A percentile compares a stretch with the other conserved stretches of the same genome.
Evolutionary conservation across 2,113 vertebrate genomes (phyloP).

Genomic region (Aphelocoma coerulescens): DNA sequence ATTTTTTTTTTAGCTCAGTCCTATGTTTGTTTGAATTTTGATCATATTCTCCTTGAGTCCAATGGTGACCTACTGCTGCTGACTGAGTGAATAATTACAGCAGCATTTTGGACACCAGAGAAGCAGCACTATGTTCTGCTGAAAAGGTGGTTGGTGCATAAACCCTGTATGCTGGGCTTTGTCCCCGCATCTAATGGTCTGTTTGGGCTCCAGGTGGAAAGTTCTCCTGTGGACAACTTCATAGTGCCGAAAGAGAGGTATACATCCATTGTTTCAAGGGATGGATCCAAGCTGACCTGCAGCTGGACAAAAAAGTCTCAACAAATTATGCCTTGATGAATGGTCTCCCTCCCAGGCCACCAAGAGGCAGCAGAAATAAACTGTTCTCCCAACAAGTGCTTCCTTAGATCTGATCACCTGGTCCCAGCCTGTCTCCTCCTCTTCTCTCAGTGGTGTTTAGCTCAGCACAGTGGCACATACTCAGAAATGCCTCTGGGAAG

Average conservation of each 20-base stretch:
- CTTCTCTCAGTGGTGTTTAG: neutral
- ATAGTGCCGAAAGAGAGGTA: neutral
- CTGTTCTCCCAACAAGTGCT: neutral
- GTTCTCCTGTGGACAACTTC: neutral
- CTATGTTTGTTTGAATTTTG: neutral
- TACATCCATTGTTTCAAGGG: neutral
- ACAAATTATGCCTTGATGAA: neutral
- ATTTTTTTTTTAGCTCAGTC: neutral
- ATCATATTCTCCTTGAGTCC: neutral
- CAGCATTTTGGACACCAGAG: neutral
- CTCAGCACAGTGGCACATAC: rapidly evolving
- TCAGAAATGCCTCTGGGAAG: neutral
- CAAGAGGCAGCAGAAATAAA: neutral
- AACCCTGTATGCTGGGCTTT: rapidly evolving
- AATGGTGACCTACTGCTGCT: neutral
- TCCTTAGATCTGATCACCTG: neutral
- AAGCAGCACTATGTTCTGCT: neutral
- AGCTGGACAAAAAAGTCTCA: neutral
- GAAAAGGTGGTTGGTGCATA: neutral
- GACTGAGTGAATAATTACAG: neutral
- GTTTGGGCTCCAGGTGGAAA: neutral
- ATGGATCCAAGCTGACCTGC: neutral
- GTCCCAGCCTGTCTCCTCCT: neutral
- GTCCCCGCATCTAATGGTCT: neutral
- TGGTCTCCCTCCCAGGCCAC: neutral